These are phyloP conservation scores for Eupeodes luniger DNA, from an alignment of 2,888 invertebrate genomes.

Conservation along the genomic window DNA sequence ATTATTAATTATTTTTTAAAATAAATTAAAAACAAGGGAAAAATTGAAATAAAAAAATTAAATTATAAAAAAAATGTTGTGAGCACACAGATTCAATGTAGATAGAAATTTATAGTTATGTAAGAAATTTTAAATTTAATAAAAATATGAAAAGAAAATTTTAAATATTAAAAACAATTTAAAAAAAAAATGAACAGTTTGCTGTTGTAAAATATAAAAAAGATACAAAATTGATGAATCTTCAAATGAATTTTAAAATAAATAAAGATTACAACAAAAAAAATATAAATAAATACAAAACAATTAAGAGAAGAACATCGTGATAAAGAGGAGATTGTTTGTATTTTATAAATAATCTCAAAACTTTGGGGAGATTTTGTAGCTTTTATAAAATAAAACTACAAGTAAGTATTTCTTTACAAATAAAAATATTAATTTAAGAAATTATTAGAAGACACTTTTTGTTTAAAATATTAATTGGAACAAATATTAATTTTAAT, in stretches of 20 bases:
- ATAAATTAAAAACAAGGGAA: constrained; percentile 51
- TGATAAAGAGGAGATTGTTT: not conserved
- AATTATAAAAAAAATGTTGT: constrained; percentile 2
- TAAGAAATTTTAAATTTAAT: constrained; percentile 31
- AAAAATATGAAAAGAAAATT: constrained; percentile 1
- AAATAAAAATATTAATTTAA: too few relatives aligned
- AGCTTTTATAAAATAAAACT: too few relatives aligned
- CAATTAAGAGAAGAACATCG: not conserved
- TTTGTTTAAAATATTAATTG: too few relatives aligned
- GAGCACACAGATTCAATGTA: constrained; percentile 46
- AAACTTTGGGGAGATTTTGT: too few relatives aligned
- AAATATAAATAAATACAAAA: not conserved
- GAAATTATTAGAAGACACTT: too few relatives aligned
- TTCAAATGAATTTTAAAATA: constrained; percentile 18
- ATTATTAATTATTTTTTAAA: not conserved
- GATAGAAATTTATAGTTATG: constrained; percentile 45
- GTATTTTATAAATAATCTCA: too few relatives aligned
- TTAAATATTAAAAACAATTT: not conserved
- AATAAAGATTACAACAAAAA: constrained; percentile 3
- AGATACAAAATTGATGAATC: not conserved
- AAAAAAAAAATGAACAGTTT: constrained; percentile 5
- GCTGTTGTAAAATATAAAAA: constrained; percentile 16
- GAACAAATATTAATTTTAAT: too few relatives aligned
- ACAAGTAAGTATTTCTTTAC: too few relatives aligned
- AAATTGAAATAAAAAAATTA: constrained; percentile 7